Base-by-base conservation (phyloP, 1,140 invertebrate genomes). In the Nasonia vitripennis region DNA sequence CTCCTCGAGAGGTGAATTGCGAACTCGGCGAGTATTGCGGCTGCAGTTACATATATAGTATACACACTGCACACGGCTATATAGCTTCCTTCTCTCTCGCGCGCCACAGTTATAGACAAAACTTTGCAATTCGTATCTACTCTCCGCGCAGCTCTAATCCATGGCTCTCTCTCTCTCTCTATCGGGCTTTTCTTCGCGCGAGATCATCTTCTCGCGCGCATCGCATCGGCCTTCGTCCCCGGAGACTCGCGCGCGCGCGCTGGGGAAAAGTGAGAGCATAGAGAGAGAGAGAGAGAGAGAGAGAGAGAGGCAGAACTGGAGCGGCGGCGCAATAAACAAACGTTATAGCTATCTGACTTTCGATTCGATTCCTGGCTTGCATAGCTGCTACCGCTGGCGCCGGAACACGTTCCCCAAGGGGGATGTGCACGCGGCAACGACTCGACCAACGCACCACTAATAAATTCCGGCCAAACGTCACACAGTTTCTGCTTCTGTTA, bases 1-100 rank as follows among this genome's bases (percentile, higher is more conserved):
- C 81, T 83, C 87, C 41, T 45, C 41, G 41, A 45, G n/a, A 84
- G 85, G 55, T 88, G 87, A 88, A 90, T 89, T 87, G 87, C 86
- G 79, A 90, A 89, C 82, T 89, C 86, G 78, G 79, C 68, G 79
- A 86, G 83, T 89, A 90, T 90, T 87, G 87, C 80, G 73, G 78
- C 86, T 82, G 87, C 27, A 27, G 85, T 17, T 78, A 78, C 77
- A 45, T 51, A 84, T 27, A 17, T 37, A 75, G 87, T 17, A 17
- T n/a, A n/a, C 27, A 10, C 5, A 34, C 4, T 1, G 9, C 83
- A 87, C 77, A 74, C 77, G 75, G 84, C 81, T 27, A 27, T 27
- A 27, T 87, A 37, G 34, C 34, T 88, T 85, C 86, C 86, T 37
- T 4, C 34, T 37, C 34, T 37, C 34, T 37, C 17, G 45, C 48